Evolutionary conservation across 2,888 invertebrate genomes (phyloP).

Genomic region (Clostera curtula): DNA sequence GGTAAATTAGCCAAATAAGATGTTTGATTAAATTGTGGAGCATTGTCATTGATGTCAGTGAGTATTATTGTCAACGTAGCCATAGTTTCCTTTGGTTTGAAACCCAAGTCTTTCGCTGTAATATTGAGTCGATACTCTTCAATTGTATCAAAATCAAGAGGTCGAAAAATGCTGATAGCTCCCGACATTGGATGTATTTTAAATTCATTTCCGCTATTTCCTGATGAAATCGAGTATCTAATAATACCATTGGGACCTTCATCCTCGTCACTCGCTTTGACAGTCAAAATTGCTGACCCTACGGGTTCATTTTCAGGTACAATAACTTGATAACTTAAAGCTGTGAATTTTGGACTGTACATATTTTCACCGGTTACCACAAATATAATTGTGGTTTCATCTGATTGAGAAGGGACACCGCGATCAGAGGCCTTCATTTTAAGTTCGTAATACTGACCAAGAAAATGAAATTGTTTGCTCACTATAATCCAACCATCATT

Average conservation of each 20-base stretch:
- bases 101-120: conserved; percentile 90
- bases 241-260: conserved; percentile 93
- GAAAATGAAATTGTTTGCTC: conserved; percentile 70
- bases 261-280: conserved; percentile 90
- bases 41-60: conserved; percentile 95
- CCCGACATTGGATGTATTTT: conserved; percentile 85
- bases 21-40: conserved; percentile 88
- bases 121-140: conserved; percentile 91
- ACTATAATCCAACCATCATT: conserved; percentile 89
- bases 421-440: conserved; percentile 86
- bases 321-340: conserved; percentile 89
- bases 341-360: conserved; percentile 87
- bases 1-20: conserved; percentile 85
- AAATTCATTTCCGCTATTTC: conserved; percentile 88
- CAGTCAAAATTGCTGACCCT: conserved; percentile 88
- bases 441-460: conserved; percentile 79
- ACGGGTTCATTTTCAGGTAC: conserved; percentile 94
- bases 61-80: conserved; percentile 90
- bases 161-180: conserved; percentile 84
- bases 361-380: conserved; percentile 91
- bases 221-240: conserved; percentile 87
- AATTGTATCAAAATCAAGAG: conserved; percentile 90
- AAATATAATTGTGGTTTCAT: conserved; percentile 82
- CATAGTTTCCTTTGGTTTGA: conserved; percentile 83
- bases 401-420: conserved; percentile 90